Evolutionary conservation across 2,797 vertebrate genomes (phyloP), one percentile per base, ranked within the genome.

Genomic region (Nasua narica): DNA sequence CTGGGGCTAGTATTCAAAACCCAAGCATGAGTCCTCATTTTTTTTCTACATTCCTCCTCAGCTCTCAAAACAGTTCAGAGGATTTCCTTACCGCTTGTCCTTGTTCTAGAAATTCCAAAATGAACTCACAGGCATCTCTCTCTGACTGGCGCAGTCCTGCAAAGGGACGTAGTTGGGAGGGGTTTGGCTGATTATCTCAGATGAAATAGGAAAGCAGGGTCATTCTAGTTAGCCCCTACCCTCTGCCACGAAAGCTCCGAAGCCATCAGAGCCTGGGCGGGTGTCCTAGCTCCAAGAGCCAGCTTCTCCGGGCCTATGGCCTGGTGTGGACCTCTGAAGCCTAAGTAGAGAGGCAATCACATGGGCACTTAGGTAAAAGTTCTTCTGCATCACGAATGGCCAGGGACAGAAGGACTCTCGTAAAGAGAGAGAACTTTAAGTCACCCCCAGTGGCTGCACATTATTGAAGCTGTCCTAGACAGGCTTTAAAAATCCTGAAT

Each of bases 131-230:
- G 54, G 95, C 98, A 16, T 98, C 96, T 70, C 46, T 74, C 82
- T 98, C 98, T 15, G 97, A 96, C 4, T 96, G 96, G 72, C 76
- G 67, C 91, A 97, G 2, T 29, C 84, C 98, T 97, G 89, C 70
- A 82, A 90, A 58, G 76, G 21, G n/a, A 60, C 0, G 3, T 3
- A 8, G 4, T 35, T 2, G 46, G 54, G 46, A n/a, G 50, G 50
- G 77, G 21, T 25, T 78, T 19, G 78, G 60, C 40, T 62, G 69
- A n/a, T 25, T 67, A 25, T 9, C 25, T 19, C 25, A 46, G 85
- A 16, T 10, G 54, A 14, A 10, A 5, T 5, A 25, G 56, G 5
- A 74, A 67, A 29, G 4, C 32, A 35, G n/a, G 46, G 37, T 9
- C n/a, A 0, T 4, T n/a, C 14, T 4, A 18, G 10, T 11, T 4